Evolutionary conservation across 2,888 invertebrate species (phyloP).

Genomic region (Carabus problematicus): DNA sequence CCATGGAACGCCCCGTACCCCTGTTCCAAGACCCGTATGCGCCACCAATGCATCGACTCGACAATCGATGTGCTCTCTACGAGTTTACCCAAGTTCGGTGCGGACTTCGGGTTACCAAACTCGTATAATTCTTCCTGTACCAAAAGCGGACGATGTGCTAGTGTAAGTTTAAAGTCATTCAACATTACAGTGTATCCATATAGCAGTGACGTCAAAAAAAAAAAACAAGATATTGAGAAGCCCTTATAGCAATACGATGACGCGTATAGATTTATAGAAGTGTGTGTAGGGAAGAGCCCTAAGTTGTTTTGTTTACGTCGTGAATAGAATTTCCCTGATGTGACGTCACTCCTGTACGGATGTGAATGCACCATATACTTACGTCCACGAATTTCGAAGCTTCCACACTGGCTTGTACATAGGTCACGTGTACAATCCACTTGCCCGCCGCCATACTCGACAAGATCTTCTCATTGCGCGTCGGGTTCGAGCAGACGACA

Average conservation of each 20-base stretch:
- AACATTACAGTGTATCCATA: constrained; percentile 10
- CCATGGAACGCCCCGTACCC: constrained; percentile 59
- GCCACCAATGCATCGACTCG: constrained; percentile 73
- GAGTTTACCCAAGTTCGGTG: constrained; percentile 60
- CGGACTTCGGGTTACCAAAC: constrained; percentile 79
- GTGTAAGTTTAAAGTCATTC: too few relatives aligned
- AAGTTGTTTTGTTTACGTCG: too few relatives aligned
- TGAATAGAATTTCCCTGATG: too few relatives aligned
- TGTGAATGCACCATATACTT: too few relatives aligned
- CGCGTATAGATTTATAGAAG: too few relatives aligned
- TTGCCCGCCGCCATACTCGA: constrained; percentile 86
- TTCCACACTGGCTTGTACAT: constrained; percentile 72
- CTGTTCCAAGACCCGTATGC: constrained; percentile 62
- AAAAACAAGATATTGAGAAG: too few relatives aligned
- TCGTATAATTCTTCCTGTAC: constrained; percentile 81
- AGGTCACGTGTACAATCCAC: constrained; percentile 86
- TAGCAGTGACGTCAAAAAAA: background rate
- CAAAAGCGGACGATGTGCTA: constrained; percentile 15
- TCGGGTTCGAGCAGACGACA: constrained; percentile 75
- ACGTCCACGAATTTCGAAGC: constrained; percentile 71
- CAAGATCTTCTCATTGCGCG: constrained; percentile 87
- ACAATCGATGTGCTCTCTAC: constrained; percentile 58
- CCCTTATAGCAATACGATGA: too few relatives aligned
- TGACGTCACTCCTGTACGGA: too few relatives aligned
- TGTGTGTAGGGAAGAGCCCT: too few relatives aligned